These are phyloP conservation scores for Acanthurus lineatus DNA, from an alignment of 2,797 vertebrate genomes.

Conservation along the genomic window DNA sequence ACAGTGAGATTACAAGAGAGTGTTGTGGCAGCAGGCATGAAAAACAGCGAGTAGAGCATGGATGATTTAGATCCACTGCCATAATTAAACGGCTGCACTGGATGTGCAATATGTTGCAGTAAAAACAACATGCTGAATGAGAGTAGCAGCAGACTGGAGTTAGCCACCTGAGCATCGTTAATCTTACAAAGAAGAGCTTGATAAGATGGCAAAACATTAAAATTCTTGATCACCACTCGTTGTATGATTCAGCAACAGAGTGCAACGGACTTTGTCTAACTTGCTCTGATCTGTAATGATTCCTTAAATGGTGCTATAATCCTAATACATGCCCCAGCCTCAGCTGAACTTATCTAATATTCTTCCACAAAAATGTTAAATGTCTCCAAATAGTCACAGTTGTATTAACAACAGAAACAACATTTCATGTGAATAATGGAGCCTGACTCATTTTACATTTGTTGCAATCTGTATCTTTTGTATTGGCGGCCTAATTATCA, in stretches of 20 bases:
- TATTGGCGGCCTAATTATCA: conserved; percentile 3
- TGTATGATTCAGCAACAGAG: background rate
- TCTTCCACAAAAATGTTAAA: background rate
- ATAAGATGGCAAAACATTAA: background rate
- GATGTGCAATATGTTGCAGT: too few species aligned
- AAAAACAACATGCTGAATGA: background rate
- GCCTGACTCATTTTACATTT: conserved; percentile 1
- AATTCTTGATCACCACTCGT: background rate
- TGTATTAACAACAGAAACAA: background rate
- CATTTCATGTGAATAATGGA: background rate
- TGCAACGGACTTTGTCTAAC: too few species aligned
- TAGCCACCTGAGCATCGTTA: background rate
- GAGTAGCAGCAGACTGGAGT: background rate
- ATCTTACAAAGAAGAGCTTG: background rate
- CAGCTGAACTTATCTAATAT: too few species aligned
- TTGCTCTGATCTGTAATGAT: too few species aligned
- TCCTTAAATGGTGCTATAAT: too few species aligned
- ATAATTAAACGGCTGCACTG: too few species aligned
- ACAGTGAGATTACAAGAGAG: background rate
- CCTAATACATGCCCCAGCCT: too few species aligned
- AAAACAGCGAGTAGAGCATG: too few species aligned
- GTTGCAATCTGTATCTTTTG: background rate
- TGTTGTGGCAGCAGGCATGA: too few species aligned
- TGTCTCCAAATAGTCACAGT: background rate
- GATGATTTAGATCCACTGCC: too few species aligned